Evolutionary conservation across 1,140 invertebrate species (phyloP).

Genomic region (Zaprionus gabonicus): DNA sequence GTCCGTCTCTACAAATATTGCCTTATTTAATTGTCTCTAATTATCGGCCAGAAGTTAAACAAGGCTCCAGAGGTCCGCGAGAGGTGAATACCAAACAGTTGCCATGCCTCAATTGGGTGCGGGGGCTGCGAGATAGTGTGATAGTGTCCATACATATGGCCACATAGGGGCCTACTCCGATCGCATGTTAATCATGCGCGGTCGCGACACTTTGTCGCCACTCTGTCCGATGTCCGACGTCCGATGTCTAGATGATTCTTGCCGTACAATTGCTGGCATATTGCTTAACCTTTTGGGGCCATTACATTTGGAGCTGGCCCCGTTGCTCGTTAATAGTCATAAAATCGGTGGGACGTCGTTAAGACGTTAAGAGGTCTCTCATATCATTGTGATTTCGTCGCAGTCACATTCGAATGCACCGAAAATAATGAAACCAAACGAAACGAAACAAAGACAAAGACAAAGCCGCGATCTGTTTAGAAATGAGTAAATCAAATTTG

Average conservation of each 20-base stretch:
- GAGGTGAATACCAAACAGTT: slow-evolving; percentile 1
- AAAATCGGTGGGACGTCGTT: neutral
- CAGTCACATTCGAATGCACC: slow-evolving; percentile 17
- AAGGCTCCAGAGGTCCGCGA: neutral
- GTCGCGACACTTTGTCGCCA: neutral
- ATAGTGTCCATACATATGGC: neutral
- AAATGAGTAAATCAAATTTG: slow-evolving; percentile 57
- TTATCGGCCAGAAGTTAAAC: neutral
- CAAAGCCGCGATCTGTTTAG: slow-evolving; percentile 55
- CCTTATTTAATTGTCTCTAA: neutral
- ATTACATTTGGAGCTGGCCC: neutral
- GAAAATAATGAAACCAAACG: neutral
- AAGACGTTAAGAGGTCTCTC: slow-evolving; percentile 1
- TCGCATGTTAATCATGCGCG: neutral
- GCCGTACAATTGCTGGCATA: neutral
- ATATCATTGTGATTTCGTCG: slow-evolving; percentile 12
- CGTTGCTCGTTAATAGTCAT: neutral
- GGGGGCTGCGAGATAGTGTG: neutral
- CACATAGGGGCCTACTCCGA: neutral
- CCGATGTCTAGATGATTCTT: slow-evolving; percentile 1
- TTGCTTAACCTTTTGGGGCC: neutral
- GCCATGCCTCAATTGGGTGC: slow-evolving; percentile 2
- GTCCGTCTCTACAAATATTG: neutral
- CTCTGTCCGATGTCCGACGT: neutral
- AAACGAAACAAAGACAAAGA: neutral